A percentile compares a stretch with the other conserved stretches of the same genome.
phyloP scores from a whole-genome alignment of 2,888 invertebrate genomes.

The Blastobasis adustella region DNA sequence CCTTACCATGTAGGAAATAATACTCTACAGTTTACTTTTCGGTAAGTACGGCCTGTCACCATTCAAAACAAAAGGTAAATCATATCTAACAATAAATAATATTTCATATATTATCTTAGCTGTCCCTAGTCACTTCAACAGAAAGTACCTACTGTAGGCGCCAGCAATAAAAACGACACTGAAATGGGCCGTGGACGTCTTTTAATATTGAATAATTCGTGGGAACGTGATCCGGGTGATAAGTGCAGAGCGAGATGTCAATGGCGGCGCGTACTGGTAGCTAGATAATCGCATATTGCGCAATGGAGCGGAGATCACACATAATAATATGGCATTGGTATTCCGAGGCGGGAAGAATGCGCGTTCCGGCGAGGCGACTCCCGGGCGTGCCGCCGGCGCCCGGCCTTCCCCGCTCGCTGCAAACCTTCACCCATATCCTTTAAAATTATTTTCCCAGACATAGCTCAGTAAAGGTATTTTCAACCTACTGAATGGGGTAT shows the following conservation, averaged over 20 bases:
- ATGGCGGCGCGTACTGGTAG: slow-evolving; percentile 26
- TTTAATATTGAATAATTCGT: slow-evolving; percentile 30
- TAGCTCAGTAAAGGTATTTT: no score
- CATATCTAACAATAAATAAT: no score
- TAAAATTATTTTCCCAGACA: no score
- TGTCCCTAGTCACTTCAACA: no score
- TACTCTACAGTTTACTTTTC: no score
- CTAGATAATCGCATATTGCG: slow-evolving; percentile 38
- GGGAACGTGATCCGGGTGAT: slow-evolving; percentile 47
- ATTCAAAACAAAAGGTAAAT: no score
- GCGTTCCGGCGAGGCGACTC: slow-evolving; percentile 56
- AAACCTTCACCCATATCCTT: no score
- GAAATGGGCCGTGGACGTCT: background rate
- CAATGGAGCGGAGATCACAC: slow-evolving; percentile 61
- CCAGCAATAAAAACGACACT: background rate
- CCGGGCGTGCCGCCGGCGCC: slow-evolving; percentile 40
- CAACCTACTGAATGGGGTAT: no score
- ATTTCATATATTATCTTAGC: no score
- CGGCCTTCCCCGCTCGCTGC: slow-evolving; percentile 13
- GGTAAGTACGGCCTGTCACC: no score
- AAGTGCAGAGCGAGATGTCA: slow-evolving; percentile 48
- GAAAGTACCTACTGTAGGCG: no score
- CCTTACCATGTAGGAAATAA: no score
- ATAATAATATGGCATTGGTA: slow-evolving; percentile 70
- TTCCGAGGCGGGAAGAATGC: slow-evolving; percentile 63